A percentile compares a stretch with the other conserved stretches of the same genome.
phyloP scores from a whole-genome alignment of 2,888 invertebrate genomes.

The Callyntrura guangdongensis region DNA sequence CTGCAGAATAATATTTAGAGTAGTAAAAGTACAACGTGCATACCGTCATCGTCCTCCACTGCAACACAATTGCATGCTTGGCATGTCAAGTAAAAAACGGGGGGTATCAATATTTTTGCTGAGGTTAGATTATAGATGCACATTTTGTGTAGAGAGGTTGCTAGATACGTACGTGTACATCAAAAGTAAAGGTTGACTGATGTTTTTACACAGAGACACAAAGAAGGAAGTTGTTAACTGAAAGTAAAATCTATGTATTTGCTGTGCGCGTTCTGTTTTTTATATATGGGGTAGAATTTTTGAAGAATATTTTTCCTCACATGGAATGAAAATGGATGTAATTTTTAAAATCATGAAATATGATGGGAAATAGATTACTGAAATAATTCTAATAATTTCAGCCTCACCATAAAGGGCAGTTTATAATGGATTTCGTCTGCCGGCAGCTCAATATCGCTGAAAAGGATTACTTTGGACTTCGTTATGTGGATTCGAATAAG shows the following conservation, averaged over 20 bases:
- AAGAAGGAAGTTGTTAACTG: constrained; percentile 30
- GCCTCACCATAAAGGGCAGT: constrained; percentile 96
- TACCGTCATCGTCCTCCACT: neutral
- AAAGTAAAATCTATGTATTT: constrained; percentile 24
- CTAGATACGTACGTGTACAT: neutral
- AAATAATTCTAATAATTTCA: constrained; percentile 87
- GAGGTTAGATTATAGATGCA: neutral
- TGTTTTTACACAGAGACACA: neutral
- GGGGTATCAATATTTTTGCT: neutral
- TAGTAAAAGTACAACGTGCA: constrained; percentile 5
- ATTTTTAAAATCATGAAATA: constrained; percentile 40
- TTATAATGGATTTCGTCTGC: constrained; percentile 95
- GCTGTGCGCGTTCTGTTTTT: neutral
- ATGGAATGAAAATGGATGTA: neutral
- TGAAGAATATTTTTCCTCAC: neutral
- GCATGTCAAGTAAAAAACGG: neutral
- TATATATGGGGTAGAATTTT: neutral
- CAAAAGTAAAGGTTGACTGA: neutral
- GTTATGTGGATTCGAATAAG: constrained; percentile 95
- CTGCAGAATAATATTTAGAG: constrained; percentile 19
- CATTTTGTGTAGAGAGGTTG: neutral
- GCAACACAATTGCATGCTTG: neutral
- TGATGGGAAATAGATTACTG: constrained; percentile 41
- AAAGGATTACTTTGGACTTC: constrained; percentile 97
- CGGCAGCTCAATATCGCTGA: constrained; percentile 96